Evolutionary conservation across 2,797 vertebrate species (phyloP), one percentile per base, ranked within the genome.

Genomic region (Phylloscopus collybita): DNA sequence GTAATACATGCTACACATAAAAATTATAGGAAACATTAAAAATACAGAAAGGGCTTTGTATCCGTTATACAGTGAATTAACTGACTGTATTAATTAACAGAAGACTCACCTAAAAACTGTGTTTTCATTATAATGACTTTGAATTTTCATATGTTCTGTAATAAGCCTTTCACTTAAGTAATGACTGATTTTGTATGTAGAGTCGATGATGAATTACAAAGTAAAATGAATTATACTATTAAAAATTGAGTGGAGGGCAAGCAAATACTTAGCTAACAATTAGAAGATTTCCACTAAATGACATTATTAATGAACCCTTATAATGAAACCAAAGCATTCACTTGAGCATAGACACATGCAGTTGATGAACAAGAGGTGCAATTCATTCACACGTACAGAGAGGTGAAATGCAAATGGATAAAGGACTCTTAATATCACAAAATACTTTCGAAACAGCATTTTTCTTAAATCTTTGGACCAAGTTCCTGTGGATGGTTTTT

Each of bases 241-340:
- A 80, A 88, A 93, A 88, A 73, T 22, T 76, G 81, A 95, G 79
- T 88, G 51, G 61, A 75, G 89, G 79, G 92, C 60, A 95, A 94
- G 80, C 70, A 96, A 93, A 94, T 65, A 78, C 82, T 71, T 72
- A 80, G 65, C 78, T 94, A 94, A 94, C 80, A 95, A 90, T 87
- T 88, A 90, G 47, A 81, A 72, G 70, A 95, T 92, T 95, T 90
- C 70, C 47, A 78, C 13, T 62, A 86, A 95, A 84, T 80, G 69
- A 80, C 72, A 93, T 25, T 42, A 49, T 61, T 94, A 85, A 94
- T 75, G 51, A 94, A 92, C 79, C 92, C 80, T 70, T 50, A 30
- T 19, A 79, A 88, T 64, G 36, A 93, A 96, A 62, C 36, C 6
- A 8, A 75, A 83, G 79, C 56, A 89, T 61, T 88, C 86, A 81